phyloP scores from a whole-genome alignment of 2,797 vertebrate species.

The Gambusia yucatana region DNA sequence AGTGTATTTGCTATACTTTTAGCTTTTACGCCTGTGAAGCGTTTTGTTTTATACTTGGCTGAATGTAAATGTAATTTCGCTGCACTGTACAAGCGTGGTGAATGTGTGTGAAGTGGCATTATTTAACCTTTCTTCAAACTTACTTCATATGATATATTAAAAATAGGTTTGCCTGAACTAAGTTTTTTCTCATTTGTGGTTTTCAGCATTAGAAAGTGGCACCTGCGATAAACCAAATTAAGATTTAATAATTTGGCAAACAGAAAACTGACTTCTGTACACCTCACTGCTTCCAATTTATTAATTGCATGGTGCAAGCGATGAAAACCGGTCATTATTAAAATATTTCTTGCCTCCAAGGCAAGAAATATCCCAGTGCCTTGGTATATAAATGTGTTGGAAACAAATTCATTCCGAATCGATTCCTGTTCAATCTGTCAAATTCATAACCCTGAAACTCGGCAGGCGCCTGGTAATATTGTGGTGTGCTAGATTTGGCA shows the following conservation, averaged over 20 bases:
- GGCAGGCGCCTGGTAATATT: constrained; percentile 17
- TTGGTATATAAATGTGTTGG: constrained; percentile 9
- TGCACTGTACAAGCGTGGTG: neutral
- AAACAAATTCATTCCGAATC: constrained; percentile 13
- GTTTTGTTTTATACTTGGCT: neutral
- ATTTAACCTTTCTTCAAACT: constrained; percentile 8
- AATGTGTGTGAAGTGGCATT: neutral
- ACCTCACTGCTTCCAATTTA: constrained; percentile 30
- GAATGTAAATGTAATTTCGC: neutral
- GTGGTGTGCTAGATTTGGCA: constrained; percentile 31
- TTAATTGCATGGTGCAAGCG: constrained; percentile 29
- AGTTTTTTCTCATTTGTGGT: constrained; percentile 6
- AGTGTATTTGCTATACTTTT: neutral
- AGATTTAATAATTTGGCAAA: constrained; percentile 36
- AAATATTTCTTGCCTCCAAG: constrained; percentile 7
- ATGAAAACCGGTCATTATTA: constrained; percentile 21
- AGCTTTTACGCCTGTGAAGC: neutral
- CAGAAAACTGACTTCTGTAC: constrained; percentile 22
- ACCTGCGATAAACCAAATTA: constrained; percentile 33
- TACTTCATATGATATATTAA: constrained; percentile 1
- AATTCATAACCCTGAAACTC: constrained; percentile 20
- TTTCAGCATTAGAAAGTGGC: constrained; percentile 20
- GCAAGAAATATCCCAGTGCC: neutral
- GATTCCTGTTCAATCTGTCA: constrained; percentile 8
- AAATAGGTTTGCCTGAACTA: constrained; percentile 13